These are phyloP conservation scores for Dynastes grantii DNA, from an alignment of 2,888 invertebrate species.

Conservation along the genomic window DNA sequence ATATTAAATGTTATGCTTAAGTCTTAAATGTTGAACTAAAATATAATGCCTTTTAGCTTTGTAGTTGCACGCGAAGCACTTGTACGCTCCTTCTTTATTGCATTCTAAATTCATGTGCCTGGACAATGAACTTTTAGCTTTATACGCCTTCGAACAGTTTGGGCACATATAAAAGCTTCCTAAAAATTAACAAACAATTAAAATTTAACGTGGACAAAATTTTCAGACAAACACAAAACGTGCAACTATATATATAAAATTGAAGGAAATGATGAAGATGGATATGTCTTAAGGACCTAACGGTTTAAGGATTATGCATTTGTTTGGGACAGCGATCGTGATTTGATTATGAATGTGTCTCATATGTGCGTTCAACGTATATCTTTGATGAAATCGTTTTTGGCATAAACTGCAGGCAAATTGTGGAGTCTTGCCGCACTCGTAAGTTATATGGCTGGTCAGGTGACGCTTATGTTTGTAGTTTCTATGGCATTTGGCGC, in stretches of 20 bases:
- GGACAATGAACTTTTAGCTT: constrained; percentile 73
- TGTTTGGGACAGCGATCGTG: not conserved
- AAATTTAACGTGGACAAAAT: constrained; percentile 2
- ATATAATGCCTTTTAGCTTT: constrained; percentile 53
- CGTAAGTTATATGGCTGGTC: constrained; percentile 51
- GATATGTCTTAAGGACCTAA: constrained; percentile 2
- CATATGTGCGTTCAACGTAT: constrained; percentile 47
- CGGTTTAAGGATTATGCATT: constrained; percentile 18
- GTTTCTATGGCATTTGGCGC: constrained; percentile 39
- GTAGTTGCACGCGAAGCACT: constrained; percentile 52
- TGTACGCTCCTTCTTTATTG: constrained; percentile 51
- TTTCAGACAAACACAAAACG: constrained; percentile 45
- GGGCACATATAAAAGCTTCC: constrained; percentile 46
- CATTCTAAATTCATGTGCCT: constrained; percentile 80
- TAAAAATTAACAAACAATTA: constrained; percentile 42
- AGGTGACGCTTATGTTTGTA: constrained; percentile 50
- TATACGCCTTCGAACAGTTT: constrained; percentile 71
- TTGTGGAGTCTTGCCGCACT: constrained; percentile 53
- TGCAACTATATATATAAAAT: constrained; percentile 33
- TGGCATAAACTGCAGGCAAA: constrained; percentile 49
- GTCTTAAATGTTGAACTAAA: constrained; percentile 51
- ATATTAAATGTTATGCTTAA: constrained; percentile 51
- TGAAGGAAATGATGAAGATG: not conserved
- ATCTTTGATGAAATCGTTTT: constrained; percentile 46
- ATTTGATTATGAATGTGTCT: constrained; percentile 39